These are phyloP conservation scores for Drosophila funebris DNA, from an alignment of 1,140 invertebrate species.

Conservation along the genomic window DNA sequence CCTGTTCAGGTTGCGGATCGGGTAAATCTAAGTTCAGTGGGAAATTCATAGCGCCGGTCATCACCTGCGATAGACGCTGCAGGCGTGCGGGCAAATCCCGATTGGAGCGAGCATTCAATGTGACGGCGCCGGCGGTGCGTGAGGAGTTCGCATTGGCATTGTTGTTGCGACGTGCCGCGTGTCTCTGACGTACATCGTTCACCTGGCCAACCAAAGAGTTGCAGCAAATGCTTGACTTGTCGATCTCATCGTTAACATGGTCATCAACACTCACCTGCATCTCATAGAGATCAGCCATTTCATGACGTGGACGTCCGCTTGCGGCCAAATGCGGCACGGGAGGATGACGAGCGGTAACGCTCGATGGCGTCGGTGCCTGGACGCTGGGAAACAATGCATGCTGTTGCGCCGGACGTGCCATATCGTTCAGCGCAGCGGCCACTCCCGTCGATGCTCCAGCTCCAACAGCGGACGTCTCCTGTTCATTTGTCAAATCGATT, in stretches of 20 bases:
- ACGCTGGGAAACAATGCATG: background rate
- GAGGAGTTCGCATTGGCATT: constrained; percentile 26
- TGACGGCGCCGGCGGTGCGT: constrained; percentile 8
- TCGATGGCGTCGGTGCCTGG: background rate
- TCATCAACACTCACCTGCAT: constrained; percentile 14
- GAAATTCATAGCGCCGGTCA: constrained; percentile 19
- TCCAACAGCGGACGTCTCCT: constrained; percentile 22
- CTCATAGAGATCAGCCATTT: constrained; percentile 34
- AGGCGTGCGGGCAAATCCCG: constrained; percentile 51
- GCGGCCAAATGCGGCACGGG: constrained; percentile 52
- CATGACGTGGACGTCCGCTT: constrained; percentile 35
- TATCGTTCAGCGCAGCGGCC: background rate
- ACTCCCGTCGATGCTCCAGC: background rate
- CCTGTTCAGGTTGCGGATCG: constrained; percentile 20
- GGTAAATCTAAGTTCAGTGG: constrained; percentile 49
- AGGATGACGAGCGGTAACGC: constrained; percentile 31
- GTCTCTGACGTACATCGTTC: constrained; percentile 9
- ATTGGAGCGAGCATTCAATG: background rate
- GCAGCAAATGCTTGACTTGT: too few species aligned
- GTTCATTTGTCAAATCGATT: constrained; percentile 65
- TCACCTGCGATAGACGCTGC: constrained; percentile 39
- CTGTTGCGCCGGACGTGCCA: background rate
- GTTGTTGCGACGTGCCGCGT: background rate
- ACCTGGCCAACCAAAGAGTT: background rate
- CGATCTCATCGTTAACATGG: too few species aligned